Evolutionary conservation across 2,888 invertebrate genomes (phyloP), one percentile per base, ranked within the genome.

Genomic region (Lithosia quadra): DNA sequence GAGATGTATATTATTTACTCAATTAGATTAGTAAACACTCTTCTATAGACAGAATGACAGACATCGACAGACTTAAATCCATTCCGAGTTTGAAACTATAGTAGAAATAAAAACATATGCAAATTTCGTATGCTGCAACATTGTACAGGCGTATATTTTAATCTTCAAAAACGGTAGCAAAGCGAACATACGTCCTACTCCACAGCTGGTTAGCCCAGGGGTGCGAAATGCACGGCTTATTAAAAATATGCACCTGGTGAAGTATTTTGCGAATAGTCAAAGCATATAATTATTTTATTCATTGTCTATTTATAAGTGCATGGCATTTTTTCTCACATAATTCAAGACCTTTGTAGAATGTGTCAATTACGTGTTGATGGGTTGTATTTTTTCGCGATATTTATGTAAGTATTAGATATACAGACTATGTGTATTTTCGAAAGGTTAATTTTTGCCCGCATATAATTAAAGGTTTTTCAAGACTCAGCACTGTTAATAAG

Each of bases 271-370:
- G 43, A 43, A 18, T 49, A 49, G 8, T n/a, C n/a, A n/a, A 8
- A 49, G n/a, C 49, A 49, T n/a, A n/a, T 49, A 49, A 49, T 49
- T 28, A 28, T n/a, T n/a, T n/a, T n/a, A n/a, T n/a, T n/a, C n/a
- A n/a, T n/a, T n/a, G n/a, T n/a, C n/a, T n/a, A n/a, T 4, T 28
- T 49, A 9, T n/a, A 49, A n/a, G n/a, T 2, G 9, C 18, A 49
- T n/a, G 49, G 49, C 49, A 49, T 49, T 49, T n/a, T n/a, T 49
- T 49, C 49, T 49, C 49, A 49, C 49, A 49, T 49, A 49, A 49
- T 49, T 49, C 49, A 49, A 49, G 49, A 49, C 49, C n/a, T 49
- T 49, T 49, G n/a, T 49, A n/a, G 49, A 9, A n/a, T 4, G 18
- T 49, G 18, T n/a, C n/a, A 49, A 49, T 49, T 49, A n/a, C 49